Conservation (phyloP, 2,888 invertebrate genomes). For the Branchellion lobata region DNA sequence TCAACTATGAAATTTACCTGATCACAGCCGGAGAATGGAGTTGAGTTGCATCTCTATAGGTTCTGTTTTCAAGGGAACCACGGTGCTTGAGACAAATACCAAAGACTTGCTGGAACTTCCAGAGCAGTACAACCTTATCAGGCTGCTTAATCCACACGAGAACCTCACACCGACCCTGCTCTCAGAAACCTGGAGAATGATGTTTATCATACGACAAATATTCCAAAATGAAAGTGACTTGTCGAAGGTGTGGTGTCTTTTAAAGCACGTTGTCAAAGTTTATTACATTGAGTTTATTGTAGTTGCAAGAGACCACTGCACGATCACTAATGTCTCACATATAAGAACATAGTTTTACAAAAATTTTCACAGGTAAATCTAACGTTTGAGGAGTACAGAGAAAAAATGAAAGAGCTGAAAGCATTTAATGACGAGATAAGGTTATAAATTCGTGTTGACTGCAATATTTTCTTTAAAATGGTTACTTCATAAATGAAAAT, state of each 20-base stretch:
- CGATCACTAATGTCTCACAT: too few species aligned
- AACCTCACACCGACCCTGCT: slow-evolving; percentile 23
- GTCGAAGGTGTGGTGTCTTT: slow-evolving; percentile 30
- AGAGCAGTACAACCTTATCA: slow-evolving; percentile 35
- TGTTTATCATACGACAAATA: slow-evolving; percentile 16
- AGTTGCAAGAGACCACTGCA: too few species aligned
- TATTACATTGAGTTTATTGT: too few species aligned
- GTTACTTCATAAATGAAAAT: too few species aligned
- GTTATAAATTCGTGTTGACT: neutral
- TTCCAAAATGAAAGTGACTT: slow-evolving; percentile 19
- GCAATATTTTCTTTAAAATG: neutral
- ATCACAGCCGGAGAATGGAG: neutral
- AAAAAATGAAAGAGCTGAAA: slow-evolving; percentile 13
- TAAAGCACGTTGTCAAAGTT: too few species aligned
- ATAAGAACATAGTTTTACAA: too few species aligned
- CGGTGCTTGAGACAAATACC: slow-evolving; percentile 13
- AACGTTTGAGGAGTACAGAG: slow-evolving; percentile 9
- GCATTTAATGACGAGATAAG: slow-evolving; percentile 35
- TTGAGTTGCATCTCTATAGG: slow-evolving; percentile 35
- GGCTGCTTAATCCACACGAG: slow-evolving; percentile 9
- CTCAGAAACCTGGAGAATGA: slow-evolving; percentile 21
- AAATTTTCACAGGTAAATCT: slow-evolving; percentile 27
- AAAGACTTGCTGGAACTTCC: neutral
- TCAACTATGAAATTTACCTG: too few species aligned
- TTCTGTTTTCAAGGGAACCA: slow-evolving; percentile 16